Percentiles rank a stretch among this genome's conserved stretches.
Conservation (phyloP, 2,797 vertebrate genomes). For the Nothura maculosa region DNA sequence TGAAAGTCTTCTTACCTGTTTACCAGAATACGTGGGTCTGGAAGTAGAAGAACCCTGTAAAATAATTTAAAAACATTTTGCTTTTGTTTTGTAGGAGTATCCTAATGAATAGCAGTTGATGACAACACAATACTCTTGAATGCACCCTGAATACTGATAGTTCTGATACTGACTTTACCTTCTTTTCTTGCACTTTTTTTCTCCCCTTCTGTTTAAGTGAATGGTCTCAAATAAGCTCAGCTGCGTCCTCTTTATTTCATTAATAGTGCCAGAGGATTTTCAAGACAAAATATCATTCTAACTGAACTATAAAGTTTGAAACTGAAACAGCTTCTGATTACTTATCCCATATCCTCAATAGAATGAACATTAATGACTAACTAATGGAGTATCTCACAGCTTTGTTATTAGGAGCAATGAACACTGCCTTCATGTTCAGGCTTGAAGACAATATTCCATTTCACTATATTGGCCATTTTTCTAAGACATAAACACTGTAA, state of each 20-base stretch:
- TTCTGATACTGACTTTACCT: not conserved
- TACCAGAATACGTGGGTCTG: slow-evolving; percentile 51
- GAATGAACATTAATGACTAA: not conserved
- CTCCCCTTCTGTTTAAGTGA: not conserved
- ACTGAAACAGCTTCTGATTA: not conserved
- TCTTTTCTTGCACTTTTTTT: not conserved
- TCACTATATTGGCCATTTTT: not conserved
- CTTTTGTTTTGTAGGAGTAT: not conserved
- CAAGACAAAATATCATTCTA: not conserved
- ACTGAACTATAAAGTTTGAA: not conserved
- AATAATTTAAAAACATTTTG: not conserved
- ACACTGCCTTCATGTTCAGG: not conserved
- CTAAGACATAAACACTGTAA: not conserved
- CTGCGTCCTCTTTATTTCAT: not conserved
- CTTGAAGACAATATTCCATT: not conserved
- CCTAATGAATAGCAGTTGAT: not conserved
- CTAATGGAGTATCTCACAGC: not conserved
- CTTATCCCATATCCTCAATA: not conserved
- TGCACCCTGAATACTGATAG: not conserved
- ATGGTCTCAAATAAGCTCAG: not conserved
- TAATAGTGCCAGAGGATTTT: not conserved
- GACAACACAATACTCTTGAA: not conserved
- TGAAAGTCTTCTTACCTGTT: slow-evolving; percentile 25
- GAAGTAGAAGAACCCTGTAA: slow-evolving; percentile 39
- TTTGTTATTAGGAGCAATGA: not conserved